Evolutionary conservation across 2,888 invertebrate species (phyloP), one percentile per base, ranked within the genome.

Genomic region (Dasysyrphus albostriatus): DNA sequence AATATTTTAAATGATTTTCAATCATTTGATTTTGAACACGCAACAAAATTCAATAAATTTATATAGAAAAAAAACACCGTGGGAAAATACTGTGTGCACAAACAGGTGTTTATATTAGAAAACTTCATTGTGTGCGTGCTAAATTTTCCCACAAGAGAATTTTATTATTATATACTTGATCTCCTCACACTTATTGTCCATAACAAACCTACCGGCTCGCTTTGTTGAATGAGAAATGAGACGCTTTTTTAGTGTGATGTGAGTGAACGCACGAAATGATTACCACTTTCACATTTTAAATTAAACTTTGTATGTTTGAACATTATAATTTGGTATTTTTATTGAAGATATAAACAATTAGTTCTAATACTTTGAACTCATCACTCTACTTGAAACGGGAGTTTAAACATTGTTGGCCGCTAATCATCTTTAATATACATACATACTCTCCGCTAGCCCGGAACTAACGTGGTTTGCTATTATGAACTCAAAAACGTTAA

Each of bases 61-160:
- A 44, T n/a, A 6, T 5, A 54, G 12, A 29, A 32, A 56, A 10
- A 61, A 59, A 12, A 34, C 37, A 90, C 88, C 90, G 90, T 90
- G 90, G 89, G 90, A 90, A 90, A 90, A 85, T 88, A 79, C 65
- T 80, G 65, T 49, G 44, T 74, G 70, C 76, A 76, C 88, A 88
- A 90, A 90, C 90, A 90, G 89, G 90, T 90, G 90, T 85, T 88
- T 82, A 67, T 49, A 54, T 14, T 16, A 56, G 14, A 61, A 24
- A 54, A 37, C 29, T 65, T 83, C 49, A 51, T 56, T 81, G 82
- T 84, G 83, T 88, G 81, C 83, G 88, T 80, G 89, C 81, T 12
- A 5, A 39, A 89, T 83, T 88, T 88, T 88, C 89, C 88, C 88
- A 88, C 88, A 59, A 88, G 81, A 49, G 47, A 49, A 65, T 34